Evolutionary conservation across 1,140 invertebrate species (phyloP), one percentile per base, ranked within the genome.

Genomic region (Pygmarrhopalites habei): DNA sequence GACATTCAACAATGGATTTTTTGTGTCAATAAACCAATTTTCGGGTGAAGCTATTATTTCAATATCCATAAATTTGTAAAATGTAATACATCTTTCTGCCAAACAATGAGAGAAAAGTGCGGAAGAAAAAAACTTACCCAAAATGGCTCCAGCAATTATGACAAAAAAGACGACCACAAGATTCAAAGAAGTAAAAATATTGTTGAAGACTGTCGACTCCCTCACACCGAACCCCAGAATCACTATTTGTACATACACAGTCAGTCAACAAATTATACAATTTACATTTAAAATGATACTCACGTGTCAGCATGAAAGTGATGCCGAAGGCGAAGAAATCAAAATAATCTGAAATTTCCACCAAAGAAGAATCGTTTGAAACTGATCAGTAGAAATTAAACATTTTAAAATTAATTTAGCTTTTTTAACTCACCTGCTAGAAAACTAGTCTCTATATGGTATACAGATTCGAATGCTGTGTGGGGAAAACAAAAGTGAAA

Each of bases 151-250:
- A 67, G 86, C 84, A 1, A 94, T 80, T 1, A 96, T 80, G 1
- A 95, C 88, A 62, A 88, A 87, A 0, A 81, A 62, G n/a, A 98
- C 87, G 0, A 93, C 92, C 0, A 82, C 60, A 53, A 97, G 73
- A 76, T 97, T 97, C 17, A 96, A 77, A 0, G 80, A 77, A 0
- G 93, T 95, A 74, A 96, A 96, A 10, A 94, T 78, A 72, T 92
- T 95, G 76, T 95, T 96, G 52, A 96, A 79, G 44, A 83, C 81
- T 5, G 91, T 87, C 0, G 92, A 95, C 75, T 95, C 90, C 72
- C 85, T 90, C 12, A 92, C 92, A 25, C 93, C 93, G 55, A 88
- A 76, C 1, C 84, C 82, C 5, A 96, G 78, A 19, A 95, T 64
- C 12, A 64, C 62, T 64, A 57, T 60, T 47, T 47, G 32, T 35